A percentile compares a stretch with the other conserved stretches of the same genome.
These are phyloP conservation scores for Sebastes paucispinis DNA, from an alignment of 2,797 vertebrate species.

Conservation along the genomic window DNA sequence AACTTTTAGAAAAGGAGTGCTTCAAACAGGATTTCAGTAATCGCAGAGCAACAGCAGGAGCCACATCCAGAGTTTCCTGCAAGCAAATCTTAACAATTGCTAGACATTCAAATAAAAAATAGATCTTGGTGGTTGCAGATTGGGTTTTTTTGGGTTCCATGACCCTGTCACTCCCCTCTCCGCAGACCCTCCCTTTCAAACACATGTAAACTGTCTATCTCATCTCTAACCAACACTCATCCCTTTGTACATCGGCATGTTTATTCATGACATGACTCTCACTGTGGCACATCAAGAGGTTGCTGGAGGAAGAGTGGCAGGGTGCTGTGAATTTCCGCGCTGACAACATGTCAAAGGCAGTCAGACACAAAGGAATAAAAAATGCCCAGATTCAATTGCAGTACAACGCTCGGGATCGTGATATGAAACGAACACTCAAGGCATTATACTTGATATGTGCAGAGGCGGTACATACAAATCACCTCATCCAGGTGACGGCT, in stretches of 20 bases:
- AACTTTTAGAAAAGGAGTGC: constrained; percentile 35
- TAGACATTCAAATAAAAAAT: neutral
- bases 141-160: constrained; percentile 8
- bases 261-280: constrained; percentile 71
- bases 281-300: constrained; percentile 72
- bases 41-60: constrained; percentile 41
- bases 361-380: constrained; percentile 66
- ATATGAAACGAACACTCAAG: constrained; percentile 59
- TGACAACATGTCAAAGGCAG: constrained; percentile 71
- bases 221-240: constrained; percentile 60
- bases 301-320: constrained; percentile 68
- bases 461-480: constrained; percentile 55
- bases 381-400: constrained; percentile 54
- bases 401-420: constrained; percentile 37
- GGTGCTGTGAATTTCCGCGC: constrained; percentile 57
- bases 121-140: constrained; percentile 19
- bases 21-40: constrained; percentile 56
- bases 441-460: constrained; percentile 48
- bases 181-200: constrained; percentile 55
- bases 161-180: constrained; percentile 53
- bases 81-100: constrained; percentile 3
- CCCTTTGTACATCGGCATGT: constrained; percentile 69
- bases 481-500: constrained; percentile 63
- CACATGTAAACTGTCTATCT: constrained; percentile 74
- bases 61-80: constrained; percentile 3